Evolutionary conservation across 1,140 invertebrate genomes (phyloP).

Genomic region (Pseudomyrmex concolor): DNA sequence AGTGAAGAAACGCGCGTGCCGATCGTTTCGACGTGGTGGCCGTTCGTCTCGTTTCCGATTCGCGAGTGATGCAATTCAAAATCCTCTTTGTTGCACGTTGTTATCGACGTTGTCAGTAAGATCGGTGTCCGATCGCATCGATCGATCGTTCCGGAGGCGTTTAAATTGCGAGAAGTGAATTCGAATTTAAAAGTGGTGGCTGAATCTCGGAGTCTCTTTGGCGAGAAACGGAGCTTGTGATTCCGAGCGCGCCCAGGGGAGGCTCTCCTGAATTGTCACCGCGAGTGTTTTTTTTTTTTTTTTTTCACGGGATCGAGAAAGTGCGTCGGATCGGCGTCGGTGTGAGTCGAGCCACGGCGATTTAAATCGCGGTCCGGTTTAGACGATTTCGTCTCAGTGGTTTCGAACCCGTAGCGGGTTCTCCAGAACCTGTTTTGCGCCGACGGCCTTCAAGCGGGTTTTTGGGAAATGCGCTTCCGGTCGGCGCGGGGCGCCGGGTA

Average conservation of each 20-base stretch:
- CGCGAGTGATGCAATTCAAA: background rate
- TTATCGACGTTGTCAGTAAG: no score
- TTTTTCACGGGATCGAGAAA: background rate
- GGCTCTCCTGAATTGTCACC: no score
- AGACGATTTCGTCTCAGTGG: constrained; percentile 17
- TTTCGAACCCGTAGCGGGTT: background rate
- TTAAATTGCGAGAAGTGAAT: no score
- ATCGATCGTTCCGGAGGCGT: no score
- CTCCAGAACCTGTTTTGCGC: constrained; percentile 42
- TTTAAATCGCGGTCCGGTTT: constrained; percentile 53
- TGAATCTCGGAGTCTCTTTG: no score
- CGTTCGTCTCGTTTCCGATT: no score
- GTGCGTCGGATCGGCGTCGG: no score
- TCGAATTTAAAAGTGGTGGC: no score
- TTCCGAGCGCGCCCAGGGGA: no score
- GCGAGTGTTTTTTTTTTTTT: background rate
- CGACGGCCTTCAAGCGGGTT: constrained; percentile 54
- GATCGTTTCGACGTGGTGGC: background rate
- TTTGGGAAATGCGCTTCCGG: constrained; percentile 61
- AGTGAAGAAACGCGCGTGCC: constrained; percentile 7
- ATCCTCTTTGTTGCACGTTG: no score
- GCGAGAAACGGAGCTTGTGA: no score
- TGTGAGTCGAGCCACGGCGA: constrained; percentile 9
- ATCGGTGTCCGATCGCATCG: no score
- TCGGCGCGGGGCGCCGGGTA: constrained; percentile 30